These are phyloP conservation scores for Rallus crepitans DNA, from an alignment of 2,797 vertebrate species.

Conservation along the genomic window DNA sequence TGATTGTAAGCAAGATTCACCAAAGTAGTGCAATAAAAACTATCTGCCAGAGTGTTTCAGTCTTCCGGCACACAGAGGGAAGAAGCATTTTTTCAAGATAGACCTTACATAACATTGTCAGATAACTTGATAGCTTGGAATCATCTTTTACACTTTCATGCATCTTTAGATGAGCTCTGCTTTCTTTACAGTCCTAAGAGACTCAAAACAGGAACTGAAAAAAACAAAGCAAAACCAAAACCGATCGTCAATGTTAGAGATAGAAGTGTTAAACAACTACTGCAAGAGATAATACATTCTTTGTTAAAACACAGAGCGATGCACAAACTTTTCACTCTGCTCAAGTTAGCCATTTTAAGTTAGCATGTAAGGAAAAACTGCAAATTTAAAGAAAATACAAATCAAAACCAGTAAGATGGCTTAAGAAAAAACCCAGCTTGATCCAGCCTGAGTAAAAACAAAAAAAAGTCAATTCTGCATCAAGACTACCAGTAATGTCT, in stretches of 20 bases:
- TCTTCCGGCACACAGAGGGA: neutral
- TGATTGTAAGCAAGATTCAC: neutral
- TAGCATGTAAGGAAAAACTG: neutral
- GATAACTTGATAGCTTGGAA: neutral
- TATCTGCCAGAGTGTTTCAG: neutral
- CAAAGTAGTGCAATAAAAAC: neutral
- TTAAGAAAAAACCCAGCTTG: neutral
- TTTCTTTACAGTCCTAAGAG: neutral
- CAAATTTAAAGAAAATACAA: neutral
- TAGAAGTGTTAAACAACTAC: too few relatives aligned
- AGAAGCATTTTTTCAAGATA: neutral
- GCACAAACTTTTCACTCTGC: neutral
- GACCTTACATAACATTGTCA: neutral
- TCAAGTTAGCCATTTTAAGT: neutral
- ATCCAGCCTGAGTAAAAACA: neutral
- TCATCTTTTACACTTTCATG: neutral
- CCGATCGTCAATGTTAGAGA: neutral
- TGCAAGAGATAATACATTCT: neutral
- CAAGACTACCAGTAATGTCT: neutral
- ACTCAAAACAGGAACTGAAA: neutral
- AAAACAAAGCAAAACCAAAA: neutral
- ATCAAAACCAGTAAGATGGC: neutral
- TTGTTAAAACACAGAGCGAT: neutral
- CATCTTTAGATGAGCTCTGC: neutral
- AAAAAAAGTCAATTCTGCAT: neutral